Conservation (phyloP, 2,888 invertebrate species). For the Pasiphila rectangulata region DNA sequence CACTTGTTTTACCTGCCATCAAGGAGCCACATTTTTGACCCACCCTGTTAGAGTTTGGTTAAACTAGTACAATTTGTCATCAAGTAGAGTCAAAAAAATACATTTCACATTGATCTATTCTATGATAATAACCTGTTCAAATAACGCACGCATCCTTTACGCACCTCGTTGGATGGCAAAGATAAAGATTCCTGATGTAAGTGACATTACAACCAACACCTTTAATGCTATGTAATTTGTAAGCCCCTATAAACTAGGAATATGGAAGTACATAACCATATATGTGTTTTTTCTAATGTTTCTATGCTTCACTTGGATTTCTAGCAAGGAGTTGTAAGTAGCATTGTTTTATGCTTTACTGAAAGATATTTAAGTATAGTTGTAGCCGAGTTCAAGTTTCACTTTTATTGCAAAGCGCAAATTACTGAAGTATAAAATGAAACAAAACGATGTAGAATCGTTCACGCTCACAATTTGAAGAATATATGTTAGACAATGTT, state of each 20-base stretch:
- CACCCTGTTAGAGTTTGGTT: no score
- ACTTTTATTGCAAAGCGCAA: constrained; percentile 17
- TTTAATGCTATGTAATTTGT: no score
- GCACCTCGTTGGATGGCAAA: not conserved
- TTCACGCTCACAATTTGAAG: constrained; percentile 8
- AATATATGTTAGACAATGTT: constrained; percentile 15
- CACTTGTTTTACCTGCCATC: no score
- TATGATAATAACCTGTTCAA: not conserved
- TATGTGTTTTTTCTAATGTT: constrained; percentile 44
- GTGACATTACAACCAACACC: not conserved
- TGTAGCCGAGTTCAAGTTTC: constrained; percentile 8
- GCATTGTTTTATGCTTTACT: constrained; percentile 13
- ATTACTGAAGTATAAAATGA: constrained; percentile 5
- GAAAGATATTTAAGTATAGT: constrained; percentile 6
- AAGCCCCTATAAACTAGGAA: no score
- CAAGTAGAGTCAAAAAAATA: no score
- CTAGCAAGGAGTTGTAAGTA: constrained; percentile 80
- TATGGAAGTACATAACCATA: not conserved
- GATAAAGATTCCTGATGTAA: constrained; percentile 3
- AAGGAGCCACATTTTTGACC: no score
- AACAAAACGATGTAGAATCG: constrained; percentile 7
- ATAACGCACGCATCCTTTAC: not conserved
- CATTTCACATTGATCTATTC: no score
- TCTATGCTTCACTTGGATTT: constrained; percentile 65
- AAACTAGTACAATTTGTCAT: no score